Evolutionary conservation across 1,140 invertebrate species (phyloP), one percentile per base, ranked within the genome.

Genomic region (Sarcophaga bullata): DNA sequence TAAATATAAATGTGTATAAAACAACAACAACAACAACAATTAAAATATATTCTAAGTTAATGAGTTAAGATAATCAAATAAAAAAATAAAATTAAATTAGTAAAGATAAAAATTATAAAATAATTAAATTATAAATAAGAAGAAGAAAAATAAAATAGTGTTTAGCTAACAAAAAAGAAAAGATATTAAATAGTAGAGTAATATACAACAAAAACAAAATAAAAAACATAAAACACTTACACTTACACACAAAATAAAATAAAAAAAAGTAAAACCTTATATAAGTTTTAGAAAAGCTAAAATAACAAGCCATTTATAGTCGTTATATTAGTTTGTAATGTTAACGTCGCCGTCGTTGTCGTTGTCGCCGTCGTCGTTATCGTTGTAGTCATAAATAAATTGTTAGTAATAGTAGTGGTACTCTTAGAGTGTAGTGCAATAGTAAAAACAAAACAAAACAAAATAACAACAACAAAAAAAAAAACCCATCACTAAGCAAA

Each of bases 251-350:
- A 15, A 62, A 15, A 15, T 13, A 62, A 62, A 15, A 15, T 1
- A 62, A 62, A 58, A 58, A 15, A n/a, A 62, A 62, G 11, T 37
- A 62, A 68, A 68, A 68, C 62, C 62, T 68, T 68, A 68, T 68
- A 68, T 68, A 68, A 68, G 62, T 68, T 68, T 68, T 68, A 68
- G 62, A 68, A 68, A 68, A 68, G 19, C 62, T 68, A 68, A 68
- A 58, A 68, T 68, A 68, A 68, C 62, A 68, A 68, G 62, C 62
- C 19, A 78, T 49, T 78, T 78, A 78, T 78, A 78, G 75, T 50
- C 75, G 75, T 78, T 78, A 50, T 78, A 78, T 50, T 78, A 48
- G 75, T 78, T 68, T 78, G 75, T 78, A 68, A 19, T 78, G 75
- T 78, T 50, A 78, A 50, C 75, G 17, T 78, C 73, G 11, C 19